Percentiles rank a stretch among this genome's conserved stretches.
Evolutionary conservation across 2,888 invertebrate species (phyloP).

Genomic region (Acronicta alni): DNA sequence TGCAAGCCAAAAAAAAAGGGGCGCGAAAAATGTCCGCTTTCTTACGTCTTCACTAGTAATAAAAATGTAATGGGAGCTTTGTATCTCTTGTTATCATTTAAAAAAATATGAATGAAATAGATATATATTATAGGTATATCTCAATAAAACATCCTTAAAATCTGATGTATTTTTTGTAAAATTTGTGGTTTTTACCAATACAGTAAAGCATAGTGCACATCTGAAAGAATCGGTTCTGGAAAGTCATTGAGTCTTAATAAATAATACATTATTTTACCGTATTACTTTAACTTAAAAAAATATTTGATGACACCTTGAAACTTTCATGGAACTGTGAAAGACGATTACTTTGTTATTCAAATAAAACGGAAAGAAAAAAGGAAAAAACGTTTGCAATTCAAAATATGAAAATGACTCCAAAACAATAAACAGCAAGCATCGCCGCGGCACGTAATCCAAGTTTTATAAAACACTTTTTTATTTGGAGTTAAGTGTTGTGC

Average conservation of each 20-base stretch:
- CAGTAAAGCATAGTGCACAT: no score
- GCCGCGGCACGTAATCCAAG: slow-evolving; percentile 66
- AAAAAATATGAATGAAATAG: no score
- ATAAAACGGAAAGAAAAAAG: not conserved
- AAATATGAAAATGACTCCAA: slow-evolving; percentile 55
- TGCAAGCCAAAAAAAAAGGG: slow-evolving; percentile 67
- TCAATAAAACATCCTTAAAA: no score
- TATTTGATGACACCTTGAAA: no score
- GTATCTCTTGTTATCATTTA: slow-evolving; percentile 56
- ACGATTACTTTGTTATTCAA: not conserved
- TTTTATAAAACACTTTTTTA: slow-evolving; percentile 84
- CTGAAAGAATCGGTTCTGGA: no score
- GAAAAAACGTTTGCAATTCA: slow-evolving; percentile 33
- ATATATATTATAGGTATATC: no score
- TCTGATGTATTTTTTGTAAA: no score
- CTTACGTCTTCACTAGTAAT: slow-evolving; percentile 60
- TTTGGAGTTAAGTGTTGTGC: slow-evolving; percentile 82
- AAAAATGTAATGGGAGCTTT: slow-evolving; percentile 58
- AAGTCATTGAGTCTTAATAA: no score
- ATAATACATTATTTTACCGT: no score
- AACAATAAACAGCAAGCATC: slow-evolving; percentile 59
- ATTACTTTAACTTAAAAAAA: no score
- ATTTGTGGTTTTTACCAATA: no score
- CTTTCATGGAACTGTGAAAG: no score
- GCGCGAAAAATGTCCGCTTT: slow-evolving; percentile 62